These are phyloP conservation scores for Meloidogyne hapla DNA, from an alignment of 1,140 invertebrate species.

Conservation along the genomic window DNA sequence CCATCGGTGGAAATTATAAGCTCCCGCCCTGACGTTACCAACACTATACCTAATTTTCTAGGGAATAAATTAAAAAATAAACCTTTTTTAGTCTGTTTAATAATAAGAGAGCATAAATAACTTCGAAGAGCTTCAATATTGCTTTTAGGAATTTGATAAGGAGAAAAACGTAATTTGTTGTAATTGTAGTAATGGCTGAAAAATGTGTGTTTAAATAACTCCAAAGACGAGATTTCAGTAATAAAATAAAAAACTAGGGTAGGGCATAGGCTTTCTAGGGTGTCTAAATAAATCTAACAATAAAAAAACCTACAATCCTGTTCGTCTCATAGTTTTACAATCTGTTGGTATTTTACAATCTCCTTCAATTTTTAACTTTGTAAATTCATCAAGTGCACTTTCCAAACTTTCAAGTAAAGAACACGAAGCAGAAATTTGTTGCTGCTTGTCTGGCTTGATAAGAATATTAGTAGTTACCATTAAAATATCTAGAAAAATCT, in stretches of 20 bases:
- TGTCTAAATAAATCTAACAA: neutral
- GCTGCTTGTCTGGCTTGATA: neutral
- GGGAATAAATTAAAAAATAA: neutral
- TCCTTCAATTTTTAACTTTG: slow-evolving; percentile 5
- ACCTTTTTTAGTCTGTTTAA: neutral
- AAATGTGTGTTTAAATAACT: no score
- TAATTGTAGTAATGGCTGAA: neutral
- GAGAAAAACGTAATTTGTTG: neutral
- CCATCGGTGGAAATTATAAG: no score
- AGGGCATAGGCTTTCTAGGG: no score
- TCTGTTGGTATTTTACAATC: neutral
- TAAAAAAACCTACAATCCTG: neutral
- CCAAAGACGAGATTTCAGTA: no score
- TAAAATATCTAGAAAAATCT: neutral
- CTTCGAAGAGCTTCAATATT: neutral
- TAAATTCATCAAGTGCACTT: slow-evolving; percentile 3
- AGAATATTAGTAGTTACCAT: neutral
- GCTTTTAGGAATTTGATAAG: neutral
- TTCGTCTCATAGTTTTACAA: neutral
- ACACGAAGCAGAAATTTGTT: neutral
- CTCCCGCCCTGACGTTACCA: no score
- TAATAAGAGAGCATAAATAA: neutral
- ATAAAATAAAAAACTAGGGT: no score
- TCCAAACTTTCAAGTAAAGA: neutral
- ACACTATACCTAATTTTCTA: no score